Percentiles rank a stretch among this genome's conserved stretches.
phyloP scores from a whole-genome alignment of 1,140 invertebrate species.

The Procambarus virginalis region DNA sequence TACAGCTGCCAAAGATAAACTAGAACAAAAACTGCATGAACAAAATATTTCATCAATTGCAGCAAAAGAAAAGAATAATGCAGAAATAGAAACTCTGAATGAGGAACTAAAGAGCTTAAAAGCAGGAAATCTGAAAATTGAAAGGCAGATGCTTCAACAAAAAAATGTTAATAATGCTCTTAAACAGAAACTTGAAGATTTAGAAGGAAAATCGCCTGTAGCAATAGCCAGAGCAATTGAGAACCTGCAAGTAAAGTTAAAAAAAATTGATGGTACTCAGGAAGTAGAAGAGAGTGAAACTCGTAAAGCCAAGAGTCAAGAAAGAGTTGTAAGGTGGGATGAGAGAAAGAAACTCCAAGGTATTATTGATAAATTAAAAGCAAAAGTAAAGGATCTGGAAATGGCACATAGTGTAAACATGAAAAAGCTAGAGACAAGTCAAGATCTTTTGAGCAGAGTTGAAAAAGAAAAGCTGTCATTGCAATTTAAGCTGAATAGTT shows the following conservation, averaged over 20 bases:
- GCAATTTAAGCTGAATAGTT: conserved; percentile 39
- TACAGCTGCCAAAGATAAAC: conserved; percentile 25
- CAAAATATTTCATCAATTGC: conserved; percentile 1
- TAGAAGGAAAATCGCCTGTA: conserved; percentile 53
- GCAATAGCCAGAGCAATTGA: conserved; percentile 53
- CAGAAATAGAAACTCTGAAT: conserved; percentile 45
- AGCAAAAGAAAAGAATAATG: conserved; percentile 24
- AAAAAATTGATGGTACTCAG: conserved; percentile 51
- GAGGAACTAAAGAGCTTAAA: conserved; percentile 51
- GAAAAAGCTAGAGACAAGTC: conserved; percentile 53
- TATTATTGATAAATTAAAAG: conserved; percentile 52
- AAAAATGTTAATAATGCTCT: conserved; percentile 37
- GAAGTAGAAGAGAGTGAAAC: conserved; percentile 45
- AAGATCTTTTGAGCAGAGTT: conserved; percentile 45
- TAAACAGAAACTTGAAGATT: conserved; percentile 57
- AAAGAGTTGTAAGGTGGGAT: conserved; percentile 59
- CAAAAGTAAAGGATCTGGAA: conserved; percentile 54
- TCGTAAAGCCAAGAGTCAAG: conserved; percentile 42
- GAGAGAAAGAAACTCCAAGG: conserved; percentile 56
- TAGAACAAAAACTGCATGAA: conserved; percentile 26
- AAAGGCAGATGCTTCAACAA: conserved; percentile 51
- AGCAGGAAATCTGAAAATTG: conserved; percentile 32
- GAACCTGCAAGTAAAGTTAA: conserved; percentile 46
- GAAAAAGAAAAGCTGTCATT: conserved; percentile 54
- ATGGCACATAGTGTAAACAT: not conserved